Conservation (phyloP, 2,888 invertebrate species). For the Mythimna pallens region DNA sequence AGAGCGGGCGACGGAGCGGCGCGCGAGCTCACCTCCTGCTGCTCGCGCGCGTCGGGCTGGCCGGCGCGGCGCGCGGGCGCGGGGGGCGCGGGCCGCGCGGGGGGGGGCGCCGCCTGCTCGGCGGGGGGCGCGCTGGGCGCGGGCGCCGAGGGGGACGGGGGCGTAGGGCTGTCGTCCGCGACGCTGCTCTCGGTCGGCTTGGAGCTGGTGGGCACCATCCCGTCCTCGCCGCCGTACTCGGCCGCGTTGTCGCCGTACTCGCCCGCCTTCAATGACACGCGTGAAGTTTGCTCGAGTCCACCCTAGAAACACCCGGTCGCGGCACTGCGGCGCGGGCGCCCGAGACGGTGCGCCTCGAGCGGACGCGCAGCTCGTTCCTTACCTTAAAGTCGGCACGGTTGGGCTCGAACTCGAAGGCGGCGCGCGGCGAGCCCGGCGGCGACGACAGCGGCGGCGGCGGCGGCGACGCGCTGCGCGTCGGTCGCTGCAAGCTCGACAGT, state of each 20-base stretch:
- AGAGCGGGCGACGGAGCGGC: not conserved
- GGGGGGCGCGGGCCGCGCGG: not conserved
- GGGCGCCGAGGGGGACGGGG: not conserved
- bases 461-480: constrained; percentile 21
- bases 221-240: constrained; percentile 75
- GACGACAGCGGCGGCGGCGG: constrained; percentile 5
- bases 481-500: constrained; percentile 4
- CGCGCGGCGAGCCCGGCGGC: constrained; percentile 35
- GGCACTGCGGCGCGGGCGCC: constrained; percentile 54
- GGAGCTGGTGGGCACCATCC: constrained; percentile 31
- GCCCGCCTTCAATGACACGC: constrained; percentile 79
- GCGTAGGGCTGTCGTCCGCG: not conserved
- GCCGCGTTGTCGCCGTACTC: constrained; percentile 85
- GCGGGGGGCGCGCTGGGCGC: not conserved
- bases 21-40: not conserved
- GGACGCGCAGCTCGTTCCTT: constrained; percentile 62
- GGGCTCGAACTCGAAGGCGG: constrained; percentile 77
- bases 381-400: constrained; percentile 84
- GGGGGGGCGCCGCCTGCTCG: not conserved
- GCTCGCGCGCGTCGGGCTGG: not conserved
- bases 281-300: constrained; percentile 64
- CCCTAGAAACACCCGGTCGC: constrained; percentile 64
- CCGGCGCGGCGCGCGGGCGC: constrained; percentile 8
- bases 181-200: constrained; percentile 11
- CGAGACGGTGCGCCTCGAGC: constrained; percentile 51